Evolutionary conservation across 1,140 invertebrate genomes (phyloP), one percentile per base, ranked within the genome.

Genomic region (Oryctes rhinoceros): DNA sequence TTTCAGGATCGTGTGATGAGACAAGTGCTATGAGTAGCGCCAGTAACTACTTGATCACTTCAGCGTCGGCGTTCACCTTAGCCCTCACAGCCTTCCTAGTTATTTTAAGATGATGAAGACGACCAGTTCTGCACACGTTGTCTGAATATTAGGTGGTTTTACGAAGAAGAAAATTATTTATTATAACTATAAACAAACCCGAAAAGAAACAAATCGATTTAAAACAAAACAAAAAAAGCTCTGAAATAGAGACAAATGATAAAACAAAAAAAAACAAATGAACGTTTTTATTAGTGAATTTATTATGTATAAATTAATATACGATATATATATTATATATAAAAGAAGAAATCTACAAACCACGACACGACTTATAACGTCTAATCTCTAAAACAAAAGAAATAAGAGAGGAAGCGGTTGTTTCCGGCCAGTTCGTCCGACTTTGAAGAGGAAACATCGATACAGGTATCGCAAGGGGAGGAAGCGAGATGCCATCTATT

Each of bases 81-180:
- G 24, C 65, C 6, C 65, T 71, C 11, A 71, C 65, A 35, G 24
- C 65, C 18, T 37, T 71, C 65, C 3, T 71, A 71, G 65, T 71
- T 9, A 71, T 71, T 24, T 10, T 71, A 13, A 71, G 65, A 71
- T 71, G 65, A 71, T 71, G 85, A 86, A 86, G 80, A 83, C 81
- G 67, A 78, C 67, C 82, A 9, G 76, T 81, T 39, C 78, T 83
- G n/a, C 84, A 85, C 79, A 83, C 83, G 20, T 77, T 85, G 62
- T 82, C 82, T 71, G 81, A 85, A 79, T 85, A 84, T 80, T 86
- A 84, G 83, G 76, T 83, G 80, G 71, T 39, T 47, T 39, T 39
- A 75, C 35, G 30, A 47, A 20, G 15, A 20, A 75, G 30, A 75
- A 37, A 75, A 47, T 11, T 82, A 76, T 83, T 83, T 78, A 35